A percentile compares a stretch with the other conserved stretches of the same genome.
These are phyloP conservation scores for Phania funesta DNA, from an alignment of 2,888 invertebrate genomes.

Conservation along the genomic window DNA sequence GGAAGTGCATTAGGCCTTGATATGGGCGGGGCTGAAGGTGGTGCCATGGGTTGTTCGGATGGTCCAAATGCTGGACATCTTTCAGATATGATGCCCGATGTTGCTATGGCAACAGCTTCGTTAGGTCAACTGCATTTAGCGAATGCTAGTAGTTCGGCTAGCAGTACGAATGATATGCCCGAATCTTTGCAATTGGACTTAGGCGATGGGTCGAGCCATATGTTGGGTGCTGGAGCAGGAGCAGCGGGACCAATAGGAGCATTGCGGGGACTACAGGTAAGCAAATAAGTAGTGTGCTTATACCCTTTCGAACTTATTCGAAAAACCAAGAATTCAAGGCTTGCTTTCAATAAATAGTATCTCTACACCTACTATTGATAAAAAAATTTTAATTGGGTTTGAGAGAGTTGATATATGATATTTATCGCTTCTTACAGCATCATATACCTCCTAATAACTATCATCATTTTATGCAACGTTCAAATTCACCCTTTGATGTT, in stretches of 20 bases:
- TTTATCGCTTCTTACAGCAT: constrained; percentile 71
- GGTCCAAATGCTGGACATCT: constrained; percentile 85
- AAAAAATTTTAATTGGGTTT: too few relatives aligned
- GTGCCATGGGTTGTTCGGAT: constrained; percentile 82
- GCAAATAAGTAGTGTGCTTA: too few relatives aligned
- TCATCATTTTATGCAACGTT: constrained; percentile 80
- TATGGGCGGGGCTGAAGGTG: constrained; percentile 71
- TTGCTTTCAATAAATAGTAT: too few relatives aligned
- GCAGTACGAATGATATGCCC: constrained; percentile 76
- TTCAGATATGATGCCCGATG: constrained; percentile 93
- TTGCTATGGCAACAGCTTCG: constrained; percentile 93
- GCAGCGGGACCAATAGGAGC: constrained; percentile 76
- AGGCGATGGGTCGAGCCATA: constrained; percentile 90
- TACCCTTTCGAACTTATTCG: too few relatives aligned
- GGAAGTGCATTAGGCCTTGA: constrained; percentile 73
- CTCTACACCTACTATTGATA: too few relatives aligned
- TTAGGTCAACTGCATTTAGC: constrained; percentile 85
- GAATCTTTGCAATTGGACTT: constrained; percentile 86
- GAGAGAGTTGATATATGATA: too few relatives aligned
- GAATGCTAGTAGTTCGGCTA: constrained; percentile 68
- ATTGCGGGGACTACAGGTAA: constrained; percentile 78
- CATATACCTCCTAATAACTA: constrained; percentile 78
- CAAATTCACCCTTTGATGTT: constrained; percentile 79
- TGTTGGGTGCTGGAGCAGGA: constrained; percentile 75
- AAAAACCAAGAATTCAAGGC: too few relatives aligned